Conservation (phyloP, 2,797 vertebrate species). For the Melanotaenia maccullochi region DNA sequence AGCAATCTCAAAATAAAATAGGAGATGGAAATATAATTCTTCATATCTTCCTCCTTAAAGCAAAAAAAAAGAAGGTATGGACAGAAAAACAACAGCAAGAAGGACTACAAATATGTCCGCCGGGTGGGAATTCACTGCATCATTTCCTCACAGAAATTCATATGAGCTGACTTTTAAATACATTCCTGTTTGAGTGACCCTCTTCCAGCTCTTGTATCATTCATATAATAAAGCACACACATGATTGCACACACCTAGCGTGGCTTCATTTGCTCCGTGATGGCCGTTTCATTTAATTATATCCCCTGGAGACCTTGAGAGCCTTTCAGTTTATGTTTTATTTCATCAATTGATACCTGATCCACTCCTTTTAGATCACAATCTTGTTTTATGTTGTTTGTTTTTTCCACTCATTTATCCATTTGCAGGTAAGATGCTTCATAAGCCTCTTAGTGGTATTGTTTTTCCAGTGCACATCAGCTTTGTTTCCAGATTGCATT, state of each 20-base stretch:
- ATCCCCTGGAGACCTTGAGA: constrained; percentile 37
- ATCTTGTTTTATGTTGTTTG: constrained; percentile 41
- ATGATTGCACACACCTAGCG: constrained; percentile 23
- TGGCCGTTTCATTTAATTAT: constrained; percentile 44
- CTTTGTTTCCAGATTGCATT: constrained; percentile 50
- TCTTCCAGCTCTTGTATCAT: constrained; percentile 32
- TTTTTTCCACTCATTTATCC: constrained; percentile 38
- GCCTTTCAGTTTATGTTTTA: constrained; percentile 32
- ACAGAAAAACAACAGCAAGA: neutral
- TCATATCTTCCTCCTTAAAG: constrained; percentile 17
- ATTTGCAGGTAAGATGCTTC: constrained; percentile 56
- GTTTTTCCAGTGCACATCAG: constrained; percentile 49
- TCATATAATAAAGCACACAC: constrained; percentile 35
- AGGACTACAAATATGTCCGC: neutral
- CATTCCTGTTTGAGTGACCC: constrained; percentile 27
- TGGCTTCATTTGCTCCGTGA: constrained; percentile 45
- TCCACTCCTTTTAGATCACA: constrained; percentile 17
- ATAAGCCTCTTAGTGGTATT: constrained; percentile 45
- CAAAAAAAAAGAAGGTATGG: constrained; percentile 2
- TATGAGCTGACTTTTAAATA: constrained; percentile 31
- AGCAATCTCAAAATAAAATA: neutral
- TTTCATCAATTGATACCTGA: constrained; percentile 34
- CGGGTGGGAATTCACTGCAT: constrained; percentile 28
- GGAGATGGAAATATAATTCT: constrained; percentile 29
- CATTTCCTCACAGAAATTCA: constrained; percentile 27